These are phyloP conservation scores for Cerastis rubricosa DNA, from an alignment of 2,888 invertebrate genomes.

Conservation along the genomic window DNA sequence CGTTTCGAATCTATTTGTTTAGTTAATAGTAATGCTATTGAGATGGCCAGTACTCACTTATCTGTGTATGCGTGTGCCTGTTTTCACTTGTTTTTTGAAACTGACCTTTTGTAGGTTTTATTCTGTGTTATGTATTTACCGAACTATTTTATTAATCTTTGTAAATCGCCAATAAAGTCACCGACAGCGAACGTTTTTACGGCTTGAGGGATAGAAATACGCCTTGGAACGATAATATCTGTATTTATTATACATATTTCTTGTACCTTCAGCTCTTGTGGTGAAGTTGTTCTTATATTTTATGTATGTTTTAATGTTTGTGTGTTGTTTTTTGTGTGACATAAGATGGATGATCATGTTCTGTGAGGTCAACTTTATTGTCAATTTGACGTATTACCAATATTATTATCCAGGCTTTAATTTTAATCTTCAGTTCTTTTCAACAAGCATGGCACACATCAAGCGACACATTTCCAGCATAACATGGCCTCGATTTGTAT, in stretches of 20 bases:
- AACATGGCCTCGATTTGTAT: too few species aligned
- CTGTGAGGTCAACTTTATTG: not conserved
- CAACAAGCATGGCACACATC: not conserved
- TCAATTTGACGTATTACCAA: not conserved
- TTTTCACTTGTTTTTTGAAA: not conserved
- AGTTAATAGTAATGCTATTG: too few species aligned
- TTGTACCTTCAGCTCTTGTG: slow-evolving; percentile 34
- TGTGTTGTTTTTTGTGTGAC: slow-evolving; percentile 6
- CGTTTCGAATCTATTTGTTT: too few species aligned
- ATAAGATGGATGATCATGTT: not conserved
- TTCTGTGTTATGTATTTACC: slow-evolving; percentile 2
- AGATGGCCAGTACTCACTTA: too few species aligned
- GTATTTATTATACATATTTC: slow-evolving; percentile 47
- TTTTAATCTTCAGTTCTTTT: not conserved
- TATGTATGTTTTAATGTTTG: not conserved
- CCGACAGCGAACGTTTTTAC: slow-evolving; percentile 52
- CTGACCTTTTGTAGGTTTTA: slow-evolving; percentile 6
- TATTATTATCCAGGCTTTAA: not conserved
- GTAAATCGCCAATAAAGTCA: slow-evolving; percentile 58
- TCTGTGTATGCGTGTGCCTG: not conserved
- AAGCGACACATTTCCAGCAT: too few species aligned
- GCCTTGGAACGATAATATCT: slow-evolving; percentile 37
- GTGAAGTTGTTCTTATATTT: slow-evolving; percentile 22
- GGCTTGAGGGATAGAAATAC: slow-evolving; percentile 36
- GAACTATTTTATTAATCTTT: slow-evolving; percentile 59